These are phyloP conservation scores for Argya squamiceps DNA, from an alignment of 2,797 vertebrate genomes.

Conservation along the genomic window DNA sequence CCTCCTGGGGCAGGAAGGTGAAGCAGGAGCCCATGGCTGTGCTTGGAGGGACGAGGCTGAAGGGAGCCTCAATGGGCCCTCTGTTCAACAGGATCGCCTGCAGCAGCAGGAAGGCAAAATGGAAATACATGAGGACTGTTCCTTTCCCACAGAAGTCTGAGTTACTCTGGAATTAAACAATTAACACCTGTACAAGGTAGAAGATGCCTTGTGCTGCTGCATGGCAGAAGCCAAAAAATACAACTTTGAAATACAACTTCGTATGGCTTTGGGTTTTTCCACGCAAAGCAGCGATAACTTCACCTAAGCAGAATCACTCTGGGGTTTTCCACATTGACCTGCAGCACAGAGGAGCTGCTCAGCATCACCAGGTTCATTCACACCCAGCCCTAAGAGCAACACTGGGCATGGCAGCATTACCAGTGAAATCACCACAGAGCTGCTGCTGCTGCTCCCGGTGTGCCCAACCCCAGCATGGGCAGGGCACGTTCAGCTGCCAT, in stretches of 20 bases:
- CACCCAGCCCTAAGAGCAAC: not conserved
- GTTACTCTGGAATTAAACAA: not conserved
- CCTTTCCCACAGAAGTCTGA: not conserved
- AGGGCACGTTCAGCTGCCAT: not conserved
- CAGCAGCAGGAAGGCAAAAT: not conserved
- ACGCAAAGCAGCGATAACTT: not conserved
- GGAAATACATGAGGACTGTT: not conserved
- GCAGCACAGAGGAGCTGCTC: not conserved
- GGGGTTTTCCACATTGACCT: not conserved
- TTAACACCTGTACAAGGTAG: not conserved
- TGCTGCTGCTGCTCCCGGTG: not conserved
- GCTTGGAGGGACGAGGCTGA: constrained; percentile 72
- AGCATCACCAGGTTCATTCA: not conserved
- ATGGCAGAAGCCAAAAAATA: not conserved
- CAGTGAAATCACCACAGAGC: not conserved
- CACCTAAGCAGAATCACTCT: not conserved
- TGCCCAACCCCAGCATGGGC: not conserved
- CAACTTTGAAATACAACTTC: not conserved
- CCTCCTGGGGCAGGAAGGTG: constrained; percentile 81
- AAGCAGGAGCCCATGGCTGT: constrained; percentile 83
- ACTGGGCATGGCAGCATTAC: not conserved
- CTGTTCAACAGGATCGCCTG: constrained; percentile 83
- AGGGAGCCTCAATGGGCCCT: constrained; percentile 83
- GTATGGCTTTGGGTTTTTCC: not conserved
- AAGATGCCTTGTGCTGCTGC: not conserved